phyloP scores from a whole-genome alignment of 2,797 vertebrate species.

The Megaceryle alcyon region DNA sequence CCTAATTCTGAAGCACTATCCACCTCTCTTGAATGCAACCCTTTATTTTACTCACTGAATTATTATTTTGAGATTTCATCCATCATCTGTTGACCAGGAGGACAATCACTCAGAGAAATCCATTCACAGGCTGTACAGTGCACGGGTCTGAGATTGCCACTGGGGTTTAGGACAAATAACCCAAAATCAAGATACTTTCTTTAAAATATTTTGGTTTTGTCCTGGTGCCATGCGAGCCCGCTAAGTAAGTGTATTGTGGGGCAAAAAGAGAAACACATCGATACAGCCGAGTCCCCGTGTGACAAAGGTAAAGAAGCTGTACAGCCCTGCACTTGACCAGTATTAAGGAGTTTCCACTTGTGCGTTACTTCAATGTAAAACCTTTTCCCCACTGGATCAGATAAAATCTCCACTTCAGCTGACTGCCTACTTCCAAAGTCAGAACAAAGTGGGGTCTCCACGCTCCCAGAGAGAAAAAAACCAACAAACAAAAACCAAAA shows the following conservation, averaged over 20 bases:
- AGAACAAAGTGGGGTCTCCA: not conserved
- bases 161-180: not conserved
- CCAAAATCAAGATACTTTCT: not conserved
- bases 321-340: accelerated
- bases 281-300: not conserved
- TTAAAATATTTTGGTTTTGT: not conserved
- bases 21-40: not conserved
- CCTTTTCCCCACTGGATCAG: not conserved
- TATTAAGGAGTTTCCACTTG: not conserved
- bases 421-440: not conserved
- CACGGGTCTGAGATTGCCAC: not conserved
- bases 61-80: not conserved
- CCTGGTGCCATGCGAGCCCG: not conserved
- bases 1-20: not conserved
- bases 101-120: not conserved
- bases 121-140: not conserved
- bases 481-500: not conserved
- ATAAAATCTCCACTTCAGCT: not conserved
- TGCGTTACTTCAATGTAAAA: conserved; percentile 7
- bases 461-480: not conserved
- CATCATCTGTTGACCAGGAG: not conserved
- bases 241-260: not conserved
- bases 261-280: accelerated
- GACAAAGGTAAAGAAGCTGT: not conserved
- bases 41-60: not conserved